Conservation (phyloP, 2,888 invertebrate species). For the Drosophila demipolita region DNA sequence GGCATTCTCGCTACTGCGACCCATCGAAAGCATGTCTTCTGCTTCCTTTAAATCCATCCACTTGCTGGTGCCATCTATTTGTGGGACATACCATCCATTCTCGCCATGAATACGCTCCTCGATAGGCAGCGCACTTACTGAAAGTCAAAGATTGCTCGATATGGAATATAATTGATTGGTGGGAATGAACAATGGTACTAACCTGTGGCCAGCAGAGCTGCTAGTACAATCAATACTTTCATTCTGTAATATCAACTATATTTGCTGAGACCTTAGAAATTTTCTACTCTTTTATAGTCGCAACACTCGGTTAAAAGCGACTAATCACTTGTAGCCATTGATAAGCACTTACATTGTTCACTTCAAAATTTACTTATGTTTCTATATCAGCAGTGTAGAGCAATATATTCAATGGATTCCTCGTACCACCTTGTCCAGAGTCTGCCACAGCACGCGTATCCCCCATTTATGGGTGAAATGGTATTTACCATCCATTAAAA, state of each 20-base stretch:
- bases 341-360: slow-evolving; percentile 12
- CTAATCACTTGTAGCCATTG: slow-evolving; percentile 9
- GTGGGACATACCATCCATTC: slow-evolving; percentile 64
- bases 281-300: slow-evolving; percentile 32
- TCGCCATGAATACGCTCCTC: slow-evolving; percentile 58
- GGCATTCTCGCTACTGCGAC: slow-evolving; percentile 45
- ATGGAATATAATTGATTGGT: not conserved
- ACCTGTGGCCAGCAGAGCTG: slow-evolving; percentile 52
- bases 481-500: not conserved
- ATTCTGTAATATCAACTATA: slow-evolving; percentile 14
- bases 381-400: not conserved
- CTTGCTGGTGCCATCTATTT: slow-evolving; percentile 49
- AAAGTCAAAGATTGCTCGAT: not conserved
- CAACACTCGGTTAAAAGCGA: not conserved
- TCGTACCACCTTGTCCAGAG: not conserved
- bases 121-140: slow-evolving; percentile 38
- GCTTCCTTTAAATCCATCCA: slow-evolving; percentile 57
- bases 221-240: slow-evolving; percentile 34
- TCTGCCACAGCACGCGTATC: not conserved
- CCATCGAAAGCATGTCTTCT: slow-evolving; percentile 24
- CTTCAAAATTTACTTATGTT: not conserved
- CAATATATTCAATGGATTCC: not conserved
- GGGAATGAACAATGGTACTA: not conserved
- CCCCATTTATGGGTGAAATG: not conserved
- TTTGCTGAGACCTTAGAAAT: not conserved